phyloP scores from a whole-genome alignment of 2,113 vertebrate genomes.

The Colinus virginianus region DNA sequence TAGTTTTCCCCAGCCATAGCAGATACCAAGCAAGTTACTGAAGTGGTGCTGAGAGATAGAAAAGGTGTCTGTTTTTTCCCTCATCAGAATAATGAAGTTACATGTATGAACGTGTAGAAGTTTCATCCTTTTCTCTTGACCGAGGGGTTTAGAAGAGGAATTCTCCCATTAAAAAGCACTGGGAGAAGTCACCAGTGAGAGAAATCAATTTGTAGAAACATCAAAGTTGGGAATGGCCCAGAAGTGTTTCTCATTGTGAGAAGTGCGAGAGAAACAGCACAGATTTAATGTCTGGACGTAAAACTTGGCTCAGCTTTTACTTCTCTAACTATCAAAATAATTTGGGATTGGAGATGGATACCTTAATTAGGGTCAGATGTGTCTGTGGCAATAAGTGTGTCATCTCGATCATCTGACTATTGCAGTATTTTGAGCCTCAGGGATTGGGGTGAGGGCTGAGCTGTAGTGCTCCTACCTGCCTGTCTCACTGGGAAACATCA shows the following conservation, averaged over 20 bases:
- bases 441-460: background rate
- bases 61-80: background rate
- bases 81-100: background rate
- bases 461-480: background rate
- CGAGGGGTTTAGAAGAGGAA: background rate
- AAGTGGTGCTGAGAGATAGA: background rate
- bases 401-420: background rate
- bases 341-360: background rate
- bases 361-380: background rate
- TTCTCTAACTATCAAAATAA: background rate
- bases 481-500: background rate
- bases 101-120: background rate
- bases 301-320: background rate
- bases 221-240: background rate
- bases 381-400: background rate
- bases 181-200: background rate
- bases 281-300: background rate
- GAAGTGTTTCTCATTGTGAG: background rate
- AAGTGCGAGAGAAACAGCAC: background rate
- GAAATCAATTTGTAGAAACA: background rate
- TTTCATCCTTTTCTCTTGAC: background rate
- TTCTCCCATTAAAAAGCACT: background rate
- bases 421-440: background rate
- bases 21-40: background rate
- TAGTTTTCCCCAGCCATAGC: background rate